These are phyloP conservation scores for Pheosia tremula DNA, from an alignment of 2,888 invertebrate genomes.

Conservation along the genomic window DNA sequence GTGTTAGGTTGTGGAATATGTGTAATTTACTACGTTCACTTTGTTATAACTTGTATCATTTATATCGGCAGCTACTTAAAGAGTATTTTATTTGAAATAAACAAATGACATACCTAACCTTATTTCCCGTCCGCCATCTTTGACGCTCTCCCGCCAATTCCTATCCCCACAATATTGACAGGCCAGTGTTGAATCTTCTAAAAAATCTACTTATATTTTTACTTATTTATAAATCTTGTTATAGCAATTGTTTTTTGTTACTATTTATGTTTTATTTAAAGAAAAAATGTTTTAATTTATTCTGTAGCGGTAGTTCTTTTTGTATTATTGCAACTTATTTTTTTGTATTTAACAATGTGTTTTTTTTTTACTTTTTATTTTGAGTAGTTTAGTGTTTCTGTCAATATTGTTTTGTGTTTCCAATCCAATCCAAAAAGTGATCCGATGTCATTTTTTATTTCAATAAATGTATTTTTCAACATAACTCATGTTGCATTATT, in stretches of 20 bases:
- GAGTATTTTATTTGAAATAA: constrained; percentile 78
- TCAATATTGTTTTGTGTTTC: constrained; percentile 80
- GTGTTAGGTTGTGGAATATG: constrained; percentile 65
- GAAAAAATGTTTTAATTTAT: constrained; percentile 80
- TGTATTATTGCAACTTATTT: constrained; percentile 68
- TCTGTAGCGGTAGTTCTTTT: constrained; percentile 65
- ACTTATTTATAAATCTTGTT: constrained; percentile 63
- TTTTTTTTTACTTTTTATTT: constrained; percentile 60
- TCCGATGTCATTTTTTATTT: constrained; percentile 83
- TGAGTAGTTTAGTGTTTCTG: constrained; percentile 75
- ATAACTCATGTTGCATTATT: constrained; percentile 58
- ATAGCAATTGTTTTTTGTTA: constrained; percentile 77
- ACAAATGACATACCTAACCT: constrained; percentile 68
- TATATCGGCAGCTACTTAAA: constrained; percentile 81
- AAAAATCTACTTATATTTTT: constrained; percentile 75
- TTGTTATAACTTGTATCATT: constrained; percentile 71
- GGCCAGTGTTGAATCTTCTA: constrained; percentile 82
- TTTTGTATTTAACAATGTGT: constrained; percentile 57
- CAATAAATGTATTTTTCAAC: constrained; percentile 80
- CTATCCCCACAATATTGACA: constrained; percentile 81
- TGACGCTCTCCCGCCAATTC: constrained; percentile 42
- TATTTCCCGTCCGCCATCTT: constrained; percentile 32
- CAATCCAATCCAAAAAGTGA: constrained; percentile 70
- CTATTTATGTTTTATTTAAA: constrained; percentile 74
- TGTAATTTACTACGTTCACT: constrained; percentile 62